Conservation (phyloP, 1,140 invertebrate genomes). For the Dendroctonus valens region DNA sequence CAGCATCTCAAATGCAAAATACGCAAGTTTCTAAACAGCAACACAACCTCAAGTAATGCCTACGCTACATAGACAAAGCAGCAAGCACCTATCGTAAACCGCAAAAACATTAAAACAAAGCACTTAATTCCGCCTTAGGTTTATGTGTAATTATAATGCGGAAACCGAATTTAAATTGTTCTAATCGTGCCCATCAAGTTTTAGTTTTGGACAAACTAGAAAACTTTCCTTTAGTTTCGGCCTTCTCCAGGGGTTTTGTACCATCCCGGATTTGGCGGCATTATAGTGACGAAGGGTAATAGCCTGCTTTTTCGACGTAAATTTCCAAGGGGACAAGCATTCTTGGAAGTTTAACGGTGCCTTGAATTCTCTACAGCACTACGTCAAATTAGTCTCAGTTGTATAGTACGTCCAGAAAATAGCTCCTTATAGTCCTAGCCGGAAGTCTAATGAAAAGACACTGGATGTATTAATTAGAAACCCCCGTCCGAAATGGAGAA, state of each 20-base stretch:
- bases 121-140: conserved; percentile 15
- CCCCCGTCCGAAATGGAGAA: too few species aligned
- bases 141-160: conserved; percentile 31
- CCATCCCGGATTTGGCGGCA: conserved; percentile 10
- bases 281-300: conserved; percentile 13
- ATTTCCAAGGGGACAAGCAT: conserved; percentile 10
- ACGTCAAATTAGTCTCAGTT: too few species aligned
- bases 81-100: not conserved
- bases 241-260: conserved; percentile 13
- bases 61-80: too few species aligned
- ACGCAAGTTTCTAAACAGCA: too few species aligned
- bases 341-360: not conserved
- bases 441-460: too few species aligned
- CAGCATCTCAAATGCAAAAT: too few species aligned
- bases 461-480: too few species aligned
- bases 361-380: too few species aligned
- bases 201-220: conserved; percentile 21
- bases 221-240: conserved; percentile 13
- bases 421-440: too few species aligned
- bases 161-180: conserved; percentile 30
- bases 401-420: too few species aligned
- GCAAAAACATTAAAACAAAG: conserved; percentile 23
- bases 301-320: conserved; percentile 5
- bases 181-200: conserved; percentile 16
- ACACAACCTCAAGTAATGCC: too few species aligned